Evolutionary conservation across 2,113 vertebrate genomes (phyloP).

Genomic region (cattle (Bos taurus)): DNA sequence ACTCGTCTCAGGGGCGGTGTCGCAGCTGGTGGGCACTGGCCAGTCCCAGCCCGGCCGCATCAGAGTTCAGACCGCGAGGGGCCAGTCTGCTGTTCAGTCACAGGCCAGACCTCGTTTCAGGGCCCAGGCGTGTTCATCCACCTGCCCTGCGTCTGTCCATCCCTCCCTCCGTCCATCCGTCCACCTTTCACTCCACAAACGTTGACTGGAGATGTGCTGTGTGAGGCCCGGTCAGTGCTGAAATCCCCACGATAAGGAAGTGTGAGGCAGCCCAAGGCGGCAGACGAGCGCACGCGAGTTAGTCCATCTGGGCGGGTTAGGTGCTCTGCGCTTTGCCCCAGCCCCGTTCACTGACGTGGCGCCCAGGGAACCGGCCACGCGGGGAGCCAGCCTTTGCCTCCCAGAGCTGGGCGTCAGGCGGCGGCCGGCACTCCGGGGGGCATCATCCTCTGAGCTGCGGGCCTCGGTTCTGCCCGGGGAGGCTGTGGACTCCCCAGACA

Average conservation of each 20-base stretch:
- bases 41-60: neutral
- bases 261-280: neutral
- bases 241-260: neutral
- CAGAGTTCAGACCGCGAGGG: rapidly evolving
- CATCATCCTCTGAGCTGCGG: neutral
- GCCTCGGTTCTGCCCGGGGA: rapidly evolving
- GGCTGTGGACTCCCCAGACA: neutral
- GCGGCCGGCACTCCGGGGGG: no score
- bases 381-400: neutral
- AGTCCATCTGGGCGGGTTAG: neutral
- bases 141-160: neutral
- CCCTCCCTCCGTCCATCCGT: neutral
- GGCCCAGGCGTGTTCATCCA: neutral
- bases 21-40: rapidly evolving
- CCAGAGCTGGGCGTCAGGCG: rapidly evolving
- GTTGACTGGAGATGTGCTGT: neutral
- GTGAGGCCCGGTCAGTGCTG: rapidly evolving
- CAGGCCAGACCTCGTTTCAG: neutral
- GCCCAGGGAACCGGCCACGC: neutral
- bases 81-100: neutral
- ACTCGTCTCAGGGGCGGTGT: rapidly evolving
- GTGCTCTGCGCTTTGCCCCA: neutral
- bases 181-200: neutral
- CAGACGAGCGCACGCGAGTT: rapidly evolving
- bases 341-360: rapidly evolving